Base-by-base conservation (phyloP, 2,888 invertebrate genomes). In the Autographa pulchrina region DNA sequence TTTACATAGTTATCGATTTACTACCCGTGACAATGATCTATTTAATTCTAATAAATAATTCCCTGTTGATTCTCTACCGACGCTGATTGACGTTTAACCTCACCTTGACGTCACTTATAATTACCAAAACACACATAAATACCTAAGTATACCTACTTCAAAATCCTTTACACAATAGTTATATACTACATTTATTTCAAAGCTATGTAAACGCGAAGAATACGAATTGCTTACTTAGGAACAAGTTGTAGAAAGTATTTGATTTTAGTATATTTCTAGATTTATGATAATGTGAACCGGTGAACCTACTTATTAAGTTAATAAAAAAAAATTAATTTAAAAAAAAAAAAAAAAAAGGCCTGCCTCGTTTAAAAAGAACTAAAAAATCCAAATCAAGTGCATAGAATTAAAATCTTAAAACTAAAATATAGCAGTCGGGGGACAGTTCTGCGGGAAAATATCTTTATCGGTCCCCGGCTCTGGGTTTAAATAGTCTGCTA, bases 201-300 rank as follows among this genome's bases (percentile, higher is more conserved):
- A 56, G 25, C 25, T 16, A 8, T 31, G 16, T 32, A 8, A 16
- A 31, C 0, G 32, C 11, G 20, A 25, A 56, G 18, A 25, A 18
- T 9, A 25, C 31, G 16, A n/a, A 58, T 20, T 25, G 25, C 8
- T 83, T 81, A 79, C 81, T 79, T 32, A 62, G 18, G 13, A 62
- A 65, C 65, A 66, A 59, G 62, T 62, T 65, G 59, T 43, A 20
- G 35, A 62, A 64, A 61, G 58, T 70, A 59, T 54, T 62, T 14
- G 18, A 54, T 11, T 8, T 11, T 60, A 32, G 20, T 48, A 13
- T 58, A 61, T 67, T 65, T 43, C 13, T 56, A 16, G 20, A 67
- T 72, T 64, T 56, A 61, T 61, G 13, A 20, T n/a, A 6, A 31
- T 66, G 62, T 62, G 38, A 58, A 62, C 35, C 35, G 9, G 9